Conservation (phyloP, 2,888 invertebrate genomes). For the Meghimatium bilineatum region DNA sequence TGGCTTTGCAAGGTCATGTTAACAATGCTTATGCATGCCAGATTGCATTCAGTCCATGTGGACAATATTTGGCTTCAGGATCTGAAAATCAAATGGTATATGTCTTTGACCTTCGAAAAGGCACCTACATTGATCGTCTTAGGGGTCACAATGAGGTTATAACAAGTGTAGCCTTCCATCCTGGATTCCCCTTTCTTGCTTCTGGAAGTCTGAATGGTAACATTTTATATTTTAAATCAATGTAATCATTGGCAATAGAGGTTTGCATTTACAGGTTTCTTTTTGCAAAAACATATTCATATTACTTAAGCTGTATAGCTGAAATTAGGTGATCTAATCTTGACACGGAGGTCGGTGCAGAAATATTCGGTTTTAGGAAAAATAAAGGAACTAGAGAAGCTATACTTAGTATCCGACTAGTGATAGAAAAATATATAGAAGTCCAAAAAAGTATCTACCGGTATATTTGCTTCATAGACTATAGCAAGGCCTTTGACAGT, state of each 20-base stretch:
- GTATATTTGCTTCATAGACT: too few relatives aligned
- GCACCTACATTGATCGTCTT: conserved; percentile 72
- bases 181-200: conserved; percentile 63
- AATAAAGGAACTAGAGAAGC: too few relatives aligned
- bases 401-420: too few relatives aligned
- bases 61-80: conserved; percentile 74
- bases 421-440: too few relatives aligned
- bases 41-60: conserved; percentile 75
- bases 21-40: conserved; percentile 75
- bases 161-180: conserved; percentile 74
- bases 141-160: conserved; percentile 74
- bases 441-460: too few relatives aligned
- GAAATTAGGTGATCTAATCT: too few relatives aligned
- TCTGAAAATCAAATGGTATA: conserved; percentile 76
- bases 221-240: conserved; percentile 54
- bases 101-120: conserved; percentile 73
- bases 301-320: neutral
- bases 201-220: conserved; percentile 61
- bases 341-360: too few relatives aligned
- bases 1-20: conserved; percentile 72
- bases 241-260: neutral
- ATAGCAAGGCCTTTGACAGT: too few relatives aligned
- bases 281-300: neutral
- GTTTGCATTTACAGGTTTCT: neutral
- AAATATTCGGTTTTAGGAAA: too few relatives aligned